A percentile compares a stretch with the other conserved stretches of the same genome.
These are phyloP conservation scores for Scaptodrosophila lebanonensis DNA, from an alignment of 1,140 invertebrate genomes.

Conservation along the genomic window DNA sequence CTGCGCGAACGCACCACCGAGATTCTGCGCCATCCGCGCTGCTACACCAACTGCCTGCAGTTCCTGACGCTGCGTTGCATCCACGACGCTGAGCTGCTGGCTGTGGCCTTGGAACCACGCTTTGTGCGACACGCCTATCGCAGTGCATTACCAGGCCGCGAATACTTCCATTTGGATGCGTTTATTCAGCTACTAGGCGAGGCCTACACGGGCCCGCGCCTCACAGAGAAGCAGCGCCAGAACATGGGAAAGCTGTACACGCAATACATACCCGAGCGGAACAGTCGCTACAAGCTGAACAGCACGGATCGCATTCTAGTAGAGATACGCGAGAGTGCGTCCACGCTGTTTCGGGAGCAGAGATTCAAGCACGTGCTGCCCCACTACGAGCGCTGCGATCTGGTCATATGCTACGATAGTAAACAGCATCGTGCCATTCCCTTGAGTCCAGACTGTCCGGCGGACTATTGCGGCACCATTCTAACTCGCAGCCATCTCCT, in stretches of 20 bases:
- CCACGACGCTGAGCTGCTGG: constrained; percentile 79
- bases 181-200: constrained; percentile 78
- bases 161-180: constrained; percentile 79
- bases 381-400: constrained; percentile 78
- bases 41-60: constrained; percentile 76
- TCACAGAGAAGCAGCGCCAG: constrained; percentile 66
- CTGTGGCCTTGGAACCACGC: constrained; percentile 71
- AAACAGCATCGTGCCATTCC: constrained; percentile 26
- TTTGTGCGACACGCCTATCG: constrained; percentile 77
- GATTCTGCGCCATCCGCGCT: constrained; percentile 76
- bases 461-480: constrained; percentile 60
- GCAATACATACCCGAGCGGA: constrained; percentile 76
- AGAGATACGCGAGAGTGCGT: constrained; percentile 71
- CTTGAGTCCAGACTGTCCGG: constrained; percentile 26
- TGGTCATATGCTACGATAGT: constrained; percentile 63
- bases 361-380: constrained; percentile 79
- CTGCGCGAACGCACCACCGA: constrained; percentile 78
- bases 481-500: constrained; percentile 67
- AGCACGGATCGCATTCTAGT: constrained; percentile 77
- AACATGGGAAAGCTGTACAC: constrained; percentile 77
- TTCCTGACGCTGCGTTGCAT: constrained; percentile 77
- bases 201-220: constrained; percentile 78
- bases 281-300: constrained; percentile 76
- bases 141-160: constrained; percentile 59
- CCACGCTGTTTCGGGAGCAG: constrained; percentile 41